A percentile compares a stretch with the other conserved stretches of the same genome.
These are phyloP conservation scores for Conchocele bisecta DNA, from an alignment of 2,888 invertebrate genomes.

Conservation along the genomic window DNA sequence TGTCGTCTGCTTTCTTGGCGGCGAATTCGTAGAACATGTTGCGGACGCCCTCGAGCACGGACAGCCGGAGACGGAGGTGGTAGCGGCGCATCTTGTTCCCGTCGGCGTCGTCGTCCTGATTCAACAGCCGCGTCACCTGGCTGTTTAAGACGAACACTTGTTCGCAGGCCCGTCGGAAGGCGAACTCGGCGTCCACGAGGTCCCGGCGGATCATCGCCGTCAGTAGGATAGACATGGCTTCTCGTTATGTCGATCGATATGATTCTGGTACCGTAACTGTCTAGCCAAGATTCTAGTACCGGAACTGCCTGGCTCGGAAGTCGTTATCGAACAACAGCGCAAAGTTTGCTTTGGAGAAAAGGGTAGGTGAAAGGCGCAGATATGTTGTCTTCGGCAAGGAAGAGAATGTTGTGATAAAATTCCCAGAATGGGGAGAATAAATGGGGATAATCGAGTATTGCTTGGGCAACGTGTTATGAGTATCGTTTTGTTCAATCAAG, in stretches of 20 bases:
- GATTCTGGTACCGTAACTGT: neutral
- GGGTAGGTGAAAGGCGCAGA: no score
- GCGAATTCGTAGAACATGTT: slow-evolving; percentile 56
- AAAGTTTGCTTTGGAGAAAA: no score
- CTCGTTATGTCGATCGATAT: slow-evolving; percentile 32
- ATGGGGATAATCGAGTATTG: no score
- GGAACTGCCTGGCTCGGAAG: no score
- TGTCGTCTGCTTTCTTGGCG: slow-evolving; percentile 49
- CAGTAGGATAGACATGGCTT: no score
- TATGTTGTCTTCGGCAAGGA: no score
- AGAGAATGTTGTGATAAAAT: no score
- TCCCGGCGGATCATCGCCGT: slow-evolving; percentile 11
- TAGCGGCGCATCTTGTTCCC: slow-evolving; percentile 34
- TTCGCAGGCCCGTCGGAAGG: slow-evolving; percentile 47
- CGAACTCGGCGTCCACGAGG: slow-evolving; percentile 22
- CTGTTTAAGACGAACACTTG: slow-evolving; percentile 46
- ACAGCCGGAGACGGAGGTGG: slow-evolving; percentile 46
- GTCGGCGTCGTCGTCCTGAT: slow-evolving; percentile 23
- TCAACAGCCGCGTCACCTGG: slow-evolving; percentile 23
- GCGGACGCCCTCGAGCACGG: slow-evolving; percentile 47
- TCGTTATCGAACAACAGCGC: no score
- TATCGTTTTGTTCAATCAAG: no score
- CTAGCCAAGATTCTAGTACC: no score
- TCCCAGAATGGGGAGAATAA: no score
- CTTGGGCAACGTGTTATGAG: no score